phyloP scores from a whole-genome alignment of 1,140 invertebrate genomes.

The Choristoneura fumiferana region DNA sequence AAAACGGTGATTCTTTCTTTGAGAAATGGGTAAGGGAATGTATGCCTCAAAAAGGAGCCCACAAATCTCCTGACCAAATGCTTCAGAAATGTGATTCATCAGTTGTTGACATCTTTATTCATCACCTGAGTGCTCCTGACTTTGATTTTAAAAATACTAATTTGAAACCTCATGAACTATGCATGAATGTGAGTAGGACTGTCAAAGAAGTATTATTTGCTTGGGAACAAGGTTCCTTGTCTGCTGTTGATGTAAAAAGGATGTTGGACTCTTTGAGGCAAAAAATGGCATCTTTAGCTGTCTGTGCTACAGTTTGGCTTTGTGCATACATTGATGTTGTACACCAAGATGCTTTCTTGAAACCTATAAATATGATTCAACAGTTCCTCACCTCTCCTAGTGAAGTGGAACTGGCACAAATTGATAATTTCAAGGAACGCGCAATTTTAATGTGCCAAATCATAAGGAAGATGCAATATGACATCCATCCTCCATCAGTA shows the following conservation, averaged over 20 bases:
- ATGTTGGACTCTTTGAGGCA: constrained; percentile 92
- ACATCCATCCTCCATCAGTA: constrained; percentile 86
- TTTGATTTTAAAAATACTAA: constrained; percentile 81
- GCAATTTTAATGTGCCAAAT: constrained; percentile 90
- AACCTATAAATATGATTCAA: constrained; percentile 95
- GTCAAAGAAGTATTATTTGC: constrained; percentile 93
- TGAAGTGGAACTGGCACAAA: constrained; percentile 77
- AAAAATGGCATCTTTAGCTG: constrained; percentile 90
- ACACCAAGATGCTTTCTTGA: constrained; percentile 90
- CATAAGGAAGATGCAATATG: constrained; percentile 91
- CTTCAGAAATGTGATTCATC: constrained; percentile 86
- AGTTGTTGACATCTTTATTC: constrained; percentile 89
- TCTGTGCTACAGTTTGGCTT: constrained; percentile 94
- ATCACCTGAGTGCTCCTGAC: constrained; percentile 85
- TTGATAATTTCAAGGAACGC: constrained; percentile 80
- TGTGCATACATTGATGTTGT: constrained; percentile 95
- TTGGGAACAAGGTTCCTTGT: constrained; percentile 92
- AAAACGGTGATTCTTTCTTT: constrained; percentile 92
- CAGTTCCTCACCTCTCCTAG: constrained; percentile 86
- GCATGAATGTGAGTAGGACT: constrained; percentile 89
- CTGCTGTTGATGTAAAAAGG: constrained; percentile 90
- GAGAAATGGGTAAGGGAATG: constrained; percentile 95
- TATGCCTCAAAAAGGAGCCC: constrained; percentile 91
- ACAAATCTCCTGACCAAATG: constrained; percentile 92
- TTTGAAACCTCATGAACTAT: constrained; percentile 92